Evolutionary conservation across 2,113 vertebrate genomes (phyloP).

Genomic region (Paratilapia polleni): DNA sequence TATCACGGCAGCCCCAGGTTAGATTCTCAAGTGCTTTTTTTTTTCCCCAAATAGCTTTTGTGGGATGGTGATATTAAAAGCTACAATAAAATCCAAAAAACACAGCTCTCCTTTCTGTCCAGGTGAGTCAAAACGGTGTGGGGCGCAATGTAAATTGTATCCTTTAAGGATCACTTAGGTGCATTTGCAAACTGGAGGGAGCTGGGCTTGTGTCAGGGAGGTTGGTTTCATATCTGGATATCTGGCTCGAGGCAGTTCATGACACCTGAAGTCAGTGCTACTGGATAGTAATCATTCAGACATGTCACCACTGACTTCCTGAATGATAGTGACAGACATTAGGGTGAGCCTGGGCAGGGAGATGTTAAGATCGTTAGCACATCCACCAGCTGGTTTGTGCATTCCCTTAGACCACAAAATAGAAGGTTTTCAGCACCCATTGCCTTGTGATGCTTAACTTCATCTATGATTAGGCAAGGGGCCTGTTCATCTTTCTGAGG

Average conservation of each 20-base stretch:
- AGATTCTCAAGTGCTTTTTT: background rate
- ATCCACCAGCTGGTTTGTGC: constrained; percentile 5
- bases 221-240: background rate
- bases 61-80: no score
- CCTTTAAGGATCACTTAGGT: background rate
- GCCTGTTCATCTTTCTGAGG: background rate
- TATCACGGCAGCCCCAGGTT: background rate
- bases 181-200: background rate
- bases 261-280: background rate
- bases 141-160: background rate
- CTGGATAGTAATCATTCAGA: background rate
- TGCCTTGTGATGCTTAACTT: constrained; percentile 2
- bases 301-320: background rate
- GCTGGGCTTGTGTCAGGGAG: background rate
- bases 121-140: background rate
- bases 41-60: no score
- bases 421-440: background rate
- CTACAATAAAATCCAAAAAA: no score
- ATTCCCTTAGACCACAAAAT: constrained; percentile 1
- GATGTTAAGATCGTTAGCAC: constrained; percentile 9
- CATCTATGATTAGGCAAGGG: background rate
- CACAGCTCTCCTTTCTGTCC: background rate
- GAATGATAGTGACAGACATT: background rate
- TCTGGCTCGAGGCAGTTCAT: background rate
- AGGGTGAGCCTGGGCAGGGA: background rate